Conservation (phyloP, 2,113 vertebrate genomes). For the Alligator sinensis region DNA sequence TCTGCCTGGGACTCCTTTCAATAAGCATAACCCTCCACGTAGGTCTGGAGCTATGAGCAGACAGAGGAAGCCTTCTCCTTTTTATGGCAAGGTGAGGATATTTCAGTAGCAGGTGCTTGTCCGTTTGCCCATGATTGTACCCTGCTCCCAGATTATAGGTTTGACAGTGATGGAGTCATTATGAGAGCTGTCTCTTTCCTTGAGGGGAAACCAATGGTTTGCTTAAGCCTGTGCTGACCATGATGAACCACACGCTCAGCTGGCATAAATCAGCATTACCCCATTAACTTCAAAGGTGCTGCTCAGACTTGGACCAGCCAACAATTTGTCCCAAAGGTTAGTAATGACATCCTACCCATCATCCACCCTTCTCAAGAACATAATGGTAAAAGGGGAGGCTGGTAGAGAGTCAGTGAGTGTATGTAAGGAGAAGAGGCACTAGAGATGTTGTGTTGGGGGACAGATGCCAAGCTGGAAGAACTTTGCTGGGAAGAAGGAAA, state of each 20-base stretch:
- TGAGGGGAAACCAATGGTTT: not conserved
- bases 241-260: not conserved
- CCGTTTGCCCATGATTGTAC: rapidly evolving
- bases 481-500: not conserved
- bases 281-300: not conserved
- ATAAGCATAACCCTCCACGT: not conserved
- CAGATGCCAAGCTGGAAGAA: not conserved
- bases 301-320: not conserved
- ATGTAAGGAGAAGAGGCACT: not conserved
- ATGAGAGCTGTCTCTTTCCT: not conserved
- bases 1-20: not conserved
- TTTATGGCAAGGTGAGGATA: not conserved
- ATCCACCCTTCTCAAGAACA: not conserved
- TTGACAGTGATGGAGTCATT: not conserved
- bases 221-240: not conserved
- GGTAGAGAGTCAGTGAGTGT: rapidly evolving
- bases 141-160: rapidly evolving
- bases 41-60: not conserved
- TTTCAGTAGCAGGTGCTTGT: not conserved
- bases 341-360: rapidly evolving
- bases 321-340: not conserved
- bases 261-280: not conserved
- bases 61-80: not conserved
- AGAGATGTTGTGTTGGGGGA: not conserved
- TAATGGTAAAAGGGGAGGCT: not conserved